Evolutionary conservation across 2,888 invertebrate species (phyloP).

Genomic region (Malthinus flaveolus): DNA sequence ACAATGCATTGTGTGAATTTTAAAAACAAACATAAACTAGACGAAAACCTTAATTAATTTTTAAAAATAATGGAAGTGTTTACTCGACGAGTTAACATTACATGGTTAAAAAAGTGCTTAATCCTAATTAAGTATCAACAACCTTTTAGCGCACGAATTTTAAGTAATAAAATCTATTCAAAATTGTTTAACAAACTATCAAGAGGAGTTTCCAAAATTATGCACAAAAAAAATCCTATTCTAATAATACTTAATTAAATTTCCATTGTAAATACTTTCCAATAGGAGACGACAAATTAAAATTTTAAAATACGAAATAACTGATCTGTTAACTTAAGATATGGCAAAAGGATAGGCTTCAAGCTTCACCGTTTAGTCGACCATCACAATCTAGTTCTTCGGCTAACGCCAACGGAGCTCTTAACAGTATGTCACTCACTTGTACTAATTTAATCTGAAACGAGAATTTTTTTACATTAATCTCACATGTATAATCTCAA

Average conservation of each 20-base stretch:
- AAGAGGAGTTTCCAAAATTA: background rate
- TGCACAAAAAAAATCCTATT: background rate
- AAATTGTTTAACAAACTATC: background rate
- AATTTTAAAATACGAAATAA: slow-evolving; percentile 27
- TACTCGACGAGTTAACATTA: no score
- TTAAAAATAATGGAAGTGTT: no score
- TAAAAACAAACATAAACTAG: no score
- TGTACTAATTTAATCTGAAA: slow-evolving; percentile 49
- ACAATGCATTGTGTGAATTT: no score
- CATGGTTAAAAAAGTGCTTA: no score
- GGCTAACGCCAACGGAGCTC: slow-evolving; percentile 52
- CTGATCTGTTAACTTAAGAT: slow-evolving; percentile 27
- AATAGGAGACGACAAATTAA: slow-evolving; percentile 2
- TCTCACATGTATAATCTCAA: background rate
- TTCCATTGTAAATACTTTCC: background rate
- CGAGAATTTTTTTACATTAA: slow-evolving; percentile 28
- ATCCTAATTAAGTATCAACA: no score
- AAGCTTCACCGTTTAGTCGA: slow-evolving; percentile 28
- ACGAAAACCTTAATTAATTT: no score
- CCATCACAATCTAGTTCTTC: slow-evolving; percentile 47
- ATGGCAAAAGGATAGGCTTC: slow-evolving; percentile 29
- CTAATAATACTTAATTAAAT: slow-evolving; percentile 3
- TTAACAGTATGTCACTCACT: slow-evolving; percentile 48
- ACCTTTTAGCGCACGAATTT: no score
- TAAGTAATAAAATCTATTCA: background rate